Evolutionary conservation across 2,888 invertebrate species (phyloP).

Genomic region (Crossocerus cetratus): DNA sequence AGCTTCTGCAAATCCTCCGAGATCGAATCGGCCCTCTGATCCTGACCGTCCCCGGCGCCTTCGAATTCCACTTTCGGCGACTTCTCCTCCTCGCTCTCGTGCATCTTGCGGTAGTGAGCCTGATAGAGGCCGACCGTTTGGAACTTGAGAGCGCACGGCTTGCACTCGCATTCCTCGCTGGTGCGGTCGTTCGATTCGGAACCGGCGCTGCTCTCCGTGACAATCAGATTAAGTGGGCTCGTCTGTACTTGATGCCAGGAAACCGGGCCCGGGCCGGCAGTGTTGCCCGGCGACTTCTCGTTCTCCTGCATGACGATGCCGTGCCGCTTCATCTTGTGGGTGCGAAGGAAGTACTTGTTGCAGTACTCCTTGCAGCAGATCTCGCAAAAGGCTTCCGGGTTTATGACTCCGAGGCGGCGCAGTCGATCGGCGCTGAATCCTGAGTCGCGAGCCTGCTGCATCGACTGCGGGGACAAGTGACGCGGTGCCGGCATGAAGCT

Average conservation of each 20-base stretch:
- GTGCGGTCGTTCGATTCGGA: slow-evolving; percentile 78
- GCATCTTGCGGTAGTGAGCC: slow-evolving; percentile 68
- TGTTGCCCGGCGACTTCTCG: slow-evolving; percentile 78
- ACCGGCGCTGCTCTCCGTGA: slow-evolving; percentile 80
- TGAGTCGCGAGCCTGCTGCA: slow-evolving; percentile 83
- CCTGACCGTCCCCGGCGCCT: slow-evolving; percentile 70
- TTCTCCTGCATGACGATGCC: slow-evolving; percentile 85
- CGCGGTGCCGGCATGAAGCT: slow-evolving; percentile 65
- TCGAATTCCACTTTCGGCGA: slow-evolving; percentile 66
- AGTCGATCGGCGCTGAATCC: slow-evolving; percentile 86
- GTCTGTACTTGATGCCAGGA: slow-evolving; percentile 81
- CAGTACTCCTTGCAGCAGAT: slow-evolving; percentile 95
- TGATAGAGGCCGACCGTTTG: slow-evolving; percentile 76
- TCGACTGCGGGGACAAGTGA: slow-evolving; percentile 66
- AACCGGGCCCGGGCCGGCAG: slow-evolving; percentile 56
- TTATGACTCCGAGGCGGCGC: slow-evolving; percentile 87
- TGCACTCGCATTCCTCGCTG: slow-evolving; percentile 78
- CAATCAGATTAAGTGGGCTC: slow-evolving; percentile 88
- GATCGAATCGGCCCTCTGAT: slow-evolving; percentile 81
- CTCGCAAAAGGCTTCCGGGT: slow-evolving; percentile 95
- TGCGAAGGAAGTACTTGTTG: slow-evolving; percentile 94
- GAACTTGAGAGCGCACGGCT: slow-evolving; percentile 78
- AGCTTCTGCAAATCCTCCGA: slow-evolving; percentile 92
- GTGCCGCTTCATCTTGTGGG: slow-evolving; percentile 96
- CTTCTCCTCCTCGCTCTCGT: slow-evolving; percentile 65